phyloP scores from a whole-genome alignment of 2,797 vertebrate species.

The Sebastiscus tertius region DNA sequence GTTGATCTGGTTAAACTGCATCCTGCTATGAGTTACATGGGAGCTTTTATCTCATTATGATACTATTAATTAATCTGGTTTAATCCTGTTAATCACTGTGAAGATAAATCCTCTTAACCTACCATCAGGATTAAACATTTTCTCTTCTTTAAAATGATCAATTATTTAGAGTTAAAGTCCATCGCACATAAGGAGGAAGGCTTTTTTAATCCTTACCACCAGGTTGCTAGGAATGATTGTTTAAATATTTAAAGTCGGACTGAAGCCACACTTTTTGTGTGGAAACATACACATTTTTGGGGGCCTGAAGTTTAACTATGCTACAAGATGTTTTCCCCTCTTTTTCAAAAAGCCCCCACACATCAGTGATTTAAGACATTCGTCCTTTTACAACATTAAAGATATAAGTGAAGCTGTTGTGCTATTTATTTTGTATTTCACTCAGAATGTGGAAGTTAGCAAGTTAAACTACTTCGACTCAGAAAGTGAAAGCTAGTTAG shows the following conservation, averaged over 20 bases:
- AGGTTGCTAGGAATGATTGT: neutral
- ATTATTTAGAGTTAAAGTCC: neutral
- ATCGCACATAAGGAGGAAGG: neutral
- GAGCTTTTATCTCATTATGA: slow-evolving; percentile 2
- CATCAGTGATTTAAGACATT: too few species aligned
- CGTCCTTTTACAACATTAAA: too few species aligned
- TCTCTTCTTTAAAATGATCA: neutral
- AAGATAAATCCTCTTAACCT: neutral
- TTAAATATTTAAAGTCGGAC: neutral
- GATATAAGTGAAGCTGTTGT: too few species aligned
- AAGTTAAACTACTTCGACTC: too few species aligned
- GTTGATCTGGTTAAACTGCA: neutral
- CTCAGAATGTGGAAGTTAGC: too few species aligned
- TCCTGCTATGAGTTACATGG: neutral
- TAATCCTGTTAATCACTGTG: neutral
- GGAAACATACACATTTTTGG: too few species aligned
- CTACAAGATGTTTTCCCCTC: too few species aligned
- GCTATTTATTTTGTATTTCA: too few species aligned
- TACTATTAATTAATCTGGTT: neutral
- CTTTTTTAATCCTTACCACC: neutral
- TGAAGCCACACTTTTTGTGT: neutral
- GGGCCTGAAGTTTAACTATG: too few species aligned
- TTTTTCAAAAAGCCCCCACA: too few species aligned
- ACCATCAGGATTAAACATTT: neutral
- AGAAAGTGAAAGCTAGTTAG: too few species aligned